These are phyloP conservation scores for Bombylius discolor DNA, from an alignment of 2,888 invertebrate species.

Conservation along the genomic window DNA sequence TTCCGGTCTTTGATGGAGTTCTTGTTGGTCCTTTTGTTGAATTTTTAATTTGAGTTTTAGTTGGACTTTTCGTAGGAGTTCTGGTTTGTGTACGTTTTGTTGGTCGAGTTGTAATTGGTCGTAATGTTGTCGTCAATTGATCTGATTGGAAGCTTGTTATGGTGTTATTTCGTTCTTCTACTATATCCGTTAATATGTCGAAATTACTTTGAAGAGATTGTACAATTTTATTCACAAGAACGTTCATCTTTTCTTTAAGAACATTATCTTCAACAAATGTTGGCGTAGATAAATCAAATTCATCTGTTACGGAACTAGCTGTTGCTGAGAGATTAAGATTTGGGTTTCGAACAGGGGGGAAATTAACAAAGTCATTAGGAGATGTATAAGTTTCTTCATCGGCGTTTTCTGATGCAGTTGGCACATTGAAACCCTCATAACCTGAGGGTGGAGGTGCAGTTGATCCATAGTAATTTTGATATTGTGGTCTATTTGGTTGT, in stretches of 20 bases:
- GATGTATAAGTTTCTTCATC: constrained; percentile 48
- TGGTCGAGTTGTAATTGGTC: constrained; percentile 16
- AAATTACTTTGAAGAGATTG: constrained; percentile 73
- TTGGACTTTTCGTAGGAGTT: constrained; percentile 10
- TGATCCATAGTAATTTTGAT: constrained; percentile 31
- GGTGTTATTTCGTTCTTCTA: constrained; percentile 42
- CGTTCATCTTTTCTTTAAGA: constrained; percentile 64
- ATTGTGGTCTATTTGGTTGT: constrained; percentile 25
- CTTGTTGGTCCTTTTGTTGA: constrained; percentile 13
- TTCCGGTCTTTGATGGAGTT: constrained; percentile 6
- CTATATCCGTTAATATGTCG: constrained; percentile 64
- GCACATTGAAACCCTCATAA: constrained; percentile 31
- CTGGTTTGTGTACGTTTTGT: constrained; percentile 16
- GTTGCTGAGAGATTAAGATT: constrained; percentile 56
- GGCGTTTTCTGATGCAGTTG: constrained; percentile 22
- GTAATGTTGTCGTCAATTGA: constrained; percentile 5
- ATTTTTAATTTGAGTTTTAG: constrained; percentile 10
- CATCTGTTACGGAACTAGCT: constrained; percentile 41
- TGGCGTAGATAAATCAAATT: constrained; percentile 61
- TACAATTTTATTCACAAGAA: constrained; percentile 72
- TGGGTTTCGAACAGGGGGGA: constrained; percentile 76
- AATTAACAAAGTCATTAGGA: constrained; percentile 59
- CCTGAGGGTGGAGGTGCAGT: constrained; percentile 25
- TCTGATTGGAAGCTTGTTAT: constrained; percentile 9
- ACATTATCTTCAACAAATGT: constrained; percentile 63